A percentile compares a stretch with the other conserved stretches of the same genome.
Evolutionary conservation across 2,113 vertebrate species (phyloP).

Genomic region (Ibidorhyncha struthersii): DNA sequence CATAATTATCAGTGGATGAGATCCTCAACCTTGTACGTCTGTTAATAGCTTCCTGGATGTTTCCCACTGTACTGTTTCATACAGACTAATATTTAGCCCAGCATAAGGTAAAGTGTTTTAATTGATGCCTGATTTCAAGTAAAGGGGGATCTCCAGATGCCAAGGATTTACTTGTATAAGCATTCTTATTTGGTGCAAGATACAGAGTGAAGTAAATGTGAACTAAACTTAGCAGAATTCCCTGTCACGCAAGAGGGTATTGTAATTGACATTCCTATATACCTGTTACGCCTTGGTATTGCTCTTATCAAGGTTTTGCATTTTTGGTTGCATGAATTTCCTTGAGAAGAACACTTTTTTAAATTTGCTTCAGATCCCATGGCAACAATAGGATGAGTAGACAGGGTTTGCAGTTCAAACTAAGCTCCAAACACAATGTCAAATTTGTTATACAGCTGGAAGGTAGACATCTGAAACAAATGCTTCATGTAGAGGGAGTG

Average conservation of each 20-base stretch:
- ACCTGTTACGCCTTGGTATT: neutral
- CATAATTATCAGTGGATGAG: neutral
- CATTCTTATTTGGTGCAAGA: neutral
- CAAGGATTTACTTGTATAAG: neutral
- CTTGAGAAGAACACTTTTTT: neutral
- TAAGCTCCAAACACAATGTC: neutral
- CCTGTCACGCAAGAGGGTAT: neutral
- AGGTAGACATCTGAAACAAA: neutral
- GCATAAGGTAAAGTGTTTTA: neutral
- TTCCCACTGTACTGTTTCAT: neutral
- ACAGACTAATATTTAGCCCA: neutral
- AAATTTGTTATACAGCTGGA: neutral
- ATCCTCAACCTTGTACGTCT: neutral
- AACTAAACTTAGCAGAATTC: neutral
- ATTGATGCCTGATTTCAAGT: neutral
- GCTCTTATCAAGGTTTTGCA: neutral
- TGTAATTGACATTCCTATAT: neutral
- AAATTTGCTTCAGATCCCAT: neutral
- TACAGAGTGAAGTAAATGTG: neutral
- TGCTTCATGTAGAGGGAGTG: neutral
- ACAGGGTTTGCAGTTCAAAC: neutral
- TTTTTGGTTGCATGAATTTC: neutral
- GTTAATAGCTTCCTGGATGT: neutral
- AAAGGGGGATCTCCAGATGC: neutral
- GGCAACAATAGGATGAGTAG: neutral